Percentiles rank a stretch among this genome's conserved stretches.
These are phyloP conservation scores for Colletes gigas DNA, from an alignment of 1,140 invertebrate genomes.

Conservation along the genomic window DNA sequence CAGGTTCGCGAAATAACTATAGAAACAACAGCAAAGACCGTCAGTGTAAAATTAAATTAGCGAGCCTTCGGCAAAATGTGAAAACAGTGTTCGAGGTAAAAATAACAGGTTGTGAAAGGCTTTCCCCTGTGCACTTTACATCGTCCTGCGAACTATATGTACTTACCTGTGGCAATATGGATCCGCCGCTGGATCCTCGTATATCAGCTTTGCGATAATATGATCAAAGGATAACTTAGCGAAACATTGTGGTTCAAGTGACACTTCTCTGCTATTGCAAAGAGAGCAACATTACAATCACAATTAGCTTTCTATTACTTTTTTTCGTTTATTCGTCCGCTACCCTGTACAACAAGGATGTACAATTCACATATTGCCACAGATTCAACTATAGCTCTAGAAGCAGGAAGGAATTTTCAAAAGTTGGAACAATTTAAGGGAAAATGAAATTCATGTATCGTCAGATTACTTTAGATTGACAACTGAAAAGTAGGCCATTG, in stretches of 20 bases:
- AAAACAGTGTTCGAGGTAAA: constrained; percentile 55
- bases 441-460: too few relatives aligned
- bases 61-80: constrained; percentile 56
- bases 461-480: too few relatives aligned
- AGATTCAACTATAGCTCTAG: too few relatives aligned
- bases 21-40: constrained; percentile 18
- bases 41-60: constrained; percentile 64
- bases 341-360: neutral
- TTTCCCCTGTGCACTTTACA: constrained; percentile 52
- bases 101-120: constrained; percentile 57
- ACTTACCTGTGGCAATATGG: constrained; percentile 41
- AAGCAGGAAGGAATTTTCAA: too few relatives aligned
- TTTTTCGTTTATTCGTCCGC: too few relatives aligned
- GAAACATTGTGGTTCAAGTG: constrained; percentile 50
- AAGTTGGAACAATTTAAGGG: too few relatives aligned
- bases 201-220: constrained; percentile 58
- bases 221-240: constrained; percentile 57
- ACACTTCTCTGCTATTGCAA: constrained; percentile 25
- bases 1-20: constrained; percentile 15
- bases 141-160: constrained; percentile 21
- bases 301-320: constrained; percentile 23
- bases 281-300: constrained; percentile 19
- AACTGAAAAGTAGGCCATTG: too few relatives aligned
- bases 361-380: too few relatives aligned
- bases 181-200: constrained; percentile 38